phyloP scores from a whole-genome alignment of 2,113 vertebrate species.

The Thunnus thynnus region DNA sequence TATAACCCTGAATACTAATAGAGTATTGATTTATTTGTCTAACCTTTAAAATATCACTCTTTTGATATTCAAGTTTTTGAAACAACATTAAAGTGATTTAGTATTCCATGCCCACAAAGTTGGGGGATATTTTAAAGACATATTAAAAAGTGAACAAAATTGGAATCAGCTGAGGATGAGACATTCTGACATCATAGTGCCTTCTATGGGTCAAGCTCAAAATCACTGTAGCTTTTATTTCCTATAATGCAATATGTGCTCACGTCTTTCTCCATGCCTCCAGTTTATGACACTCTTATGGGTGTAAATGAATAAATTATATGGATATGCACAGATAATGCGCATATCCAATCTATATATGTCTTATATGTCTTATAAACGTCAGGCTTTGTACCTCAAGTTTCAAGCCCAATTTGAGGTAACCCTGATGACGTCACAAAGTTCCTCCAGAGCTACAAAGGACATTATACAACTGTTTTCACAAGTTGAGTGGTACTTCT shows the following conservation, averaged over 20 bases:
- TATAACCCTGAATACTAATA: neutral
- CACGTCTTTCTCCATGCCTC: too few relatives aligned
- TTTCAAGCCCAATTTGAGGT: neutral
- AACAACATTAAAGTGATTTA: neutral
- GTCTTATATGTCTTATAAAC: too few relatives aligned
- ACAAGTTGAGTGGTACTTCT: neutral
- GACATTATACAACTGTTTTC: neutral
- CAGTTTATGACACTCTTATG: too few relatives aligned
- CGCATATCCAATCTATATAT: too few relatives aligned
- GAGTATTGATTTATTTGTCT: neutral
- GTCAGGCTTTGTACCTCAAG: too few relatives aligned
- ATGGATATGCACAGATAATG: too few relatives aligned
- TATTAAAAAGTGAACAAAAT: conserved; percentile 3
- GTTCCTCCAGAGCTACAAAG: neutral
- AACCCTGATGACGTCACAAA: neutral
- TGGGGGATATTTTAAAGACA: neutral
- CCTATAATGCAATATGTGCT: too few relatives aligned
- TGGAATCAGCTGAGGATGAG: neutral
- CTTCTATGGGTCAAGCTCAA: too few relatives aligned
- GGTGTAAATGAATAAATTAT: too few relatives aligned
- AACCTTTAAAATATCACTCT: neutral
- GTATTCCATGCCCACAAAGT: neutral
- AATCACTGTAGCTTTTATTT: too few relatives aligned
- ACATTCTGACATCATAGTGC: neutral
- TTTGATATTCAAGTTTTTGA: too few relatives aligned